Conservation (phyloP, 2,797 vertebrate genomes). For the Muscicapa comitata region DNA sequence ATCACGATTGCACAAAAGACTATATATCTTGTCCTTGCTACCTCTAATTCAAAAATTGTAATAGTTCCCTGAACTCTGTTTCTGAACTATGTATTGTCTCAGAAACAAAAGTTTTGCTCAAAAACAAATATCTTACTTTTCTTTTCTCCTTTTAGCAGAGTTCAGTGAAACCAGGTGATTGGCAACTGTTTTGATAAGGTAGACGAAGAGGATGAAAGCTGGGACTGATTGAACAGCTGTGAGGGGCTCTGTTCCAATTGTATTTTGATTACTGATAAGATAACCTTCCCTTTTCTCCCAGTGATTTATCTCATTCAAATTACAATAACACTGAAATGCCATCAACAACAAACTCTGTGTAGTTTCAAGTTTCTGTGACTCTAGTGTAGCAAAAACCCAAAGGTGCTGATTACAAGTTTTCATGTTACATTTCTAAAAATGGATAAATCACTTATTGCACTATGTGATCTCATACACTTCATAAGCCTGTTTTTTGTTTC, state of each 20-base stretch:
- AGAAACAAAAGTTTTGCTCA: neutral
- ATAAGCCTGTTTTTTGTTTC: neutral
- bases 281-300: slow-evolving; percentile 28
- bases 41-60: neutral
- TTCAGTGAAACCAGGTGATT: slow-evolving; percentile 34
- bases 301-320: slow-evolving; percentile 50
- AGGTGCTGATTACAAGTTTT: slow-evolving; percentile 19
- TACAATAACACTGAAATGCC: slow-evolving; percentile 50
- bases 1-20: neutral
- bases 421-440: slow-evolving; percentile 4
- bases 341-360: slow-evolving; percentile 41
- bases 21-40: slow-evolving; percentile 28
- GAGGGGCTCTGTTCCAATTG: slow-evolving; percentile 50
- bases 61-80: neutral
- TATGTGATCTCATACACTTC: neutral
- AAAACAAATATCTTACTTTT: neutral
- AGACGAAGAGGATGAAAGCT: slow-evolving; percentile 48
- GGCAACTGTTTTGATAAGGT: slow-evolving; percentile 51
- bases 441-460: neutral
- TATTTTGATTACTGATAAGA: slow-evolving; percentile 68
- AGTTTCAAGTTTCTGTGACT: slow-evolving; percentile 42
- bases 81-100: neutral
- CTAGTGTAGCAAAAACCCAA: neutral
- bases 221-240: slow-evolving; percentile 55
- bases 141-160: neutral